Evolutionary conservation across 2,888 invertebrate genomes (phyloP).

Genomic region (Syrista parreyssii): DNA sequence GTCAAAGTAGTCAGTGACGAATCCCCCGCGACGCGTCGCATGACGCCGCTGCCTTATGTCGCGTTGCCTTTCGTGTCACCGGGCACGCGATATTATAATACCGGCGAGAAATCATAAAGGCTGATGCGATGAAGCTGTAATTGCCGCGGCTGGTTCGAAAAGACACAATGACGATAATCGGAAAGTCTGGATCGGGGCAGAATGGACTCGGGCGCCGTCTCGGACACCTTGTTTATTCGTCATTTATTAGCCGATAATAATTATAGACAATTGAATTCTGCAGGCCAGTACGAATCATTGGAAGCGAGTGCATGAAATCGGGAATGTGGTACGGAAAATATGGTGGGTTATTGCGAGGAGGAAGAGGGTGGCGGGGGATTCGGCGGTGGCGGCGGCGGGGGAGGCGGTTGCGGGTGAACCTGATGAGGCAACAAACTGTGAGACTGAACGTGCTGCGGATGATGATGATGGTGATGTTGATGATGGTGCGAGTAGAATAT

Average conservation of each 20-base stretch:
- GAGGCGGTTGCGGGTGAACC: constrained; percentile 62
- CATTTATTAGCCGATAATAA: background rate
- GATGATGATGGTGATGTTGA: constrained; percentile 63
- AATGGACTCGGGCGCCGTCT: too few species aligned
- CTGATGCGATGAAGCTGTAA: too few species aligned
- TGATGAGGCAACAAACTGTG: constrained; percentile 61
- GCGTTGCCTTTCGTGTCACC: too few species aligned
- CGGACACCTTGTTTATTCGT: constrained; percentile 1
- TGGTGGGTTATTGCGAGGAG: constrained; percentile 59
- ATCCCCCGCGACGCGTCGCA: too few species aligned
- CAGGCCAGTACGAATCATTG: too few species aligned
- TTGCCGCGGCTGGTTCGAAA: too few species aligned
- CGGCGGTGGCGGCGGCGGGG: constrained; percentile 61
- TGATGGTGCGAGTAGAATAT: constrained; percentile 61
- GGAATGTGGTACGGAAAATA: background rate
- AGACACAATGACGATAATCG: too few species aligned
- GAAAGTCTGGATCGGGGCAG: too few species aligned
- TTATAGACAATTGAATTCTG: background rate
- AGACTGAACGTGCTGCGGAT: constrained; percentile 57
- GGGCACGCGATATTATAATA: too few species aligned
- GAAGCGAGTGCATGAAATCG: background rate
- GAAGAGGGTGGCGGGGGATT: constrained; percentile 57
- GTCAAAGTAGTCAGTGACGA: too few species aligned
- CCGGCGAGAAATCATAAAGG: too few species aligned
- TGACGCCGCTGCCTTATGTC: too few species aligned